Base-by-base conservation (phyloP, 2,797 vertebrate species). In the Oreochromis grahami region DNA sequence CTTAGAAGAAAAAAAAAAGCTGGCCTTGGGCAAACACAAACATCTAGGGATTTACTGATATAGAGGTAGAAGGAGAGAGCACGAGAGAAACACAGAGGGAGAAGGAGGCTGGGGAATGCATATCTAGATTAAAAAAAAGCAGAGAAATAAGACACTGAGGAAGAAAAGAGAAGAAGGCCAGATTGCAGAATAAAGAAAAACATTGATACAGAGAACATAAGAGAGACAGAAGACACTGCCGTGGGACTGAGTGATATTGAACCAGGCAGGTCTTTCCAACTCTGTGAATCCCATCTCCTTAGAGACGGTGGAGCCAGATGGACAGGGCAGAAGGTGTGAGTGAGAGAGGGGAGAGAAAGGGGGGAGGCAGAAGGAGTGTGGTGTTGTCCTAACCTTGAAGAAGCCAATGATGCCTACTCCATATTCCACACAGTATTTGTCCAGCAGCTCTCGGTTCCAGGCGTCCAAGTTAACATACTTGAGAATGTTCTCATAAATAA, bases 391-490 rank as follows among this genome's bases (percentile, higher is more conserved):
- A 90, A 99, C 98, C 98, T 99, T 99, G 96, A 99, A 99, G 96
- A 99, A 99, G 93, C 98, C 99, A 0, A 99, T 97, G 96, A 99
- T 99, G 90, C 99, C 99, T 89, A 99, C 98, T 0, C 98, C 98
- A 0, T 99, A 99, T 91, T 99, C 98, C 95, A 99, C 98, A 1
- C 99, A 99, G 96, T 99, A 99, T 84, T 99, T 99, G 96, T 99
- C 99, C 91, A 99, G 96, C 86, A 99, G 97, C 94, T 99, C 98
- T n/a, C 98, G 95, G 94, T 99, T 99, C 98, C 98, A 99, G 87
- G 98, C 98, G 0, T 99, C 99, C 95, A 99, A 93, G 94, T 99
- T 99, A 55, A 99, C 99, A 0, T 99, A 99, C 93, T 99, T 99
- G 80, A 99, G 97, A 94, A 99, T 97, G 94, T 99, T 99, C 96